Evolutionary conservation across 2,888 invertebrate genomes (phyloP), one percentile per base, ranked within the genome.

Genomic region (Lissocephala sabroskyi): DNA sequence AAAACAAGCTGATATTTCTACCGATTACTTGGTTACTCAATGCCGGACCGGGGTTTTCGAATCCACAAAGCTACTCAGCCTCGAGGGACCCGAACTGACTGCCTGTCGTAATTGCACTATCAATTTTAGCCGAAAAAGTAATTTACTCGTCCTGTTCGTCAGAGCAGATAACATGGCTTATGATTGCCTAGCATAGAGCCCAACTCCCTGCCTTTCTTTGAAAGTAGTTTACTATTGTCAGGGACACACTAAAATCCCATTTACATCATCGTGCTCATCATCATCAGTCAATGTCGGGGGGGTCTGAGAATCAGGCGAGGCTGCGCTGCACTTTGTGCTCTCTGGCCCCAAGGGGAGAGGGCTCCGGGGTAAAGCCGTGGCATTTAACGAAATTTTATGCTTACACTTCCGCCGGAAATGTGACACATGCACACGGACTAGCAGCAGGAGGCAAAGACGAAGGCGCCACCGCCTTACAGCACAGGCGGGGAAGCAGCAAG

Each of bases 261-360:
- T 76, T 67, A 66, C 67, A 68, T 65, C 76, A 79, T 78, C 79
- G 76, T 79, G 68, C 70, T 71, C 73, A 78, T 74, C 79, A 74
- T 74, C 79, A 76, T 74, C 73, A 74, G 73, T 74, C 73, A 78
- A 74, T 74, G 73, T 74, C 73, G 61, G 18, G 28, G 50, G 52
- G n/a, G n/a, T n/a, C 58, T 57, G 67, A 67, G 55, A 67, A 65
- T 67, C 61, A 64, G 67, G 68, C 74, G 68, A 73, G 62, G 77
- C 68, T 68, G 68, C 68, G 76, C 76, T 68, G 73, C 77, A 76
- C 63, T 23, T 23, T 23, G 23, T 5, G 23, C 23, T 5, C n/a
- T 3, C 23, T 23, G 7, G 23, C 7, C 3, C 3, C 3, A 23
- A 23, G 7, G 23, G 7, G 23, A 23, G 23, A 23, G 23, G 14